Evolutionary conservation across 2,888 invertebrate genomes (phyloP).

Genomic region (Eurois occulta): DNA sequence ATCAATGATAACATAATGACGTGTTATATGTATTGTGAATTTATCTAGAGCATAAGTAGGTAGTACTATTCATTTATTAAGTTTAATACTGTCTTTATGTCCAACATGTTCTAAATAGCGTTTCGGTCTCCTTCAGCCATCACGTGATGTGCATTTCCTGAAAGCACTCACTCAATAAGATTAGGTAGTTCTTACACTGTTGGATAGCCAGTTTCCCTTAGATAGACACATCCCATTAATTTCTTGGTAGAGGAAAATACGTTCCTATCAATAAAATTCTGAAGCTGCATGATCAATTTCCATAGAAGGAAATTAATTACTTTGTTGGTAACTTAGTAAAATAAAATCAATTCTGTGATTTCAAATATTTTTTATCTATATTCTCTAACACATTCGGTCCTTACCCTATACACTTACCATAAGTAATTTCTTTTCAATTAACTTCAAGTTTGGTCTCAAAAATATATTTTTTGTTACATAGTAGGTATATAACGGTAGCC

Average conservation of each 20-base stretch:
- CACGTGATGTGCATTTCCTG: slow-evolving; percentile 4
- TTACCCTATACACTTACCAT: not conserved
- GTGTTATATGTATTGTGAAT: too few relatives aligned
- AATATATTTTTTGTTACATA: not conserved
- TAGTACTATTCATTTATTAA: not conserved
- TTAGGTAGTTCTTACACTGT: slow-evolving; percentile 40
- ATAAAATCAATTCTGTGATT: too few relatives aligned
- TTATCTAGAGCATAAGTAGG: not conserved
- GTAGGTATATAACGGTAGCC: not conserved
- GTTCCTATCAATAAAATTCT: slow-evolving; percentile 4
- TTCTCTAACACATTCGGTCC: not conserved
- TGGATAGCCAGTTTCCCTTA: slow-evolving; percentile 41
- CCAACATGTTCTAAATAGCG: not conserved
- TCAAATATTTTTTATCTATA: not conserved
- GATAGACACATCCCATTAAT: slow-evolving; percentile 33
- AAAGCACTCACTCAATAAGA: slow-evolving; percentile 29
- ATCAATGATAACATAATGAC: not conserved
- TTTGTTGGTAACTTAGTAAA: not conserved
- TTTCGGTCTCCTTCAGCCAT: not conserved
- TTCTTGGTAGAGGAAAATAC: slow-evolving; percentile 16
- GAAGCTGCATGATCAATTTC: slow-evolving; percentile 4
- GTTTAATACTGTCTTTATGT: not conserved
- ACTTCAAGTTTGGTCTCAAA: not conserved
- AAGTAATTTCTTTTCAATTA: not conserved
- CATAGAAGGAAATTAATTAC: not conserved